Evolutionary conservation across 2,113 vertebrate genomes (phyloP).

Genomic region (Geococcyx californianus): DNA sequence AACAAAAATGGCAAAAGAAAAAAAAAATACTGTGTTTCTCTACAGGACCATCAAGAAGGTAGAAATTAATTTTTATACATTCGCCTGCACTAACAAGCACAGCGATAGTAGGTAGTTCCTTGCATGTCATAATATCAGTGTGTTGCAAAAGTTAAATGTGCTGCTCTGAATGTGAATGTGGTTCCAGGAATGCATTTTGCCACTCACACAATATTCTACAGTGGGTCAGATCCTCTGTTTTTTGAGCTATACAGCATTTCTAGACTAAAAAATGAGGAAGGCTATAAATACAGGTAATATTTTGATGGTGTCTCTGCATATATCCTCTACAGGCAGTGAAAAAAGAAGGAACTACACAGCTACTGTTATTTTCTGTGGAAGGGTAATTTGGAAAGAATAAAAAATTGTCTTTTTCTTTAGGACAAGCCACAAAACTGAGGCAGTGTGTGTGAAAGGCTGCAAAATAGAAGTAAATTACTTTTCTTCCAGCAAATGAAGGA

Average conservation of each 20-base stretch:
- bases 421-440: slow-evolving; percentile 8
- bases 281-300: not conserved
- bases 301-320: not conserved
- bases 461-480: slow-evolving; percentile 35
- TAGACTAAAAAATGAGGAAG: not conserved
- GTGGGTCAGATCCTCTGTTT: not conserved
- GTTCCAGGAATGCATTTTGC: not conserved
- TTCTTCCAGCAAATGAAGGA: slow-evolving; percentile 5
- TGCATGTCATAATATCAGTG: not conserved
- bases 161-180: not conserved
- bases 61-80: not conserved
- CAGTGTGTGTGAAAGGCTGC: not conserved
- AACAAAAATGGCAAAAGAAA: not conserved
- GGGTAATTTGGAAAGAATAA: not conserved
- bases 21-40: not conserved
- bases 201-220: not conserved
- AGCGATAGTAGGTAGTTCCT: not conserved
- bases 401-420: slow-evolving; percentile 18
- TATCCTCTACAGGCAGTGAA: not conserved
- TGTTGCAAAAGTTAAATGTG: not conserved
- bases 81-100: not conserved
- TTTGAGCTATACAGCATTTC: not conserved
- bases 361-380: slow-evolving; percentile 12
- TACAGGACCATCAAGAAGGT: not conserved
- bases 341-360: not conserved